Conservation (phyloP, 2,113 vertebrate genomes). For the Protomyctophum bolini region DNA sequence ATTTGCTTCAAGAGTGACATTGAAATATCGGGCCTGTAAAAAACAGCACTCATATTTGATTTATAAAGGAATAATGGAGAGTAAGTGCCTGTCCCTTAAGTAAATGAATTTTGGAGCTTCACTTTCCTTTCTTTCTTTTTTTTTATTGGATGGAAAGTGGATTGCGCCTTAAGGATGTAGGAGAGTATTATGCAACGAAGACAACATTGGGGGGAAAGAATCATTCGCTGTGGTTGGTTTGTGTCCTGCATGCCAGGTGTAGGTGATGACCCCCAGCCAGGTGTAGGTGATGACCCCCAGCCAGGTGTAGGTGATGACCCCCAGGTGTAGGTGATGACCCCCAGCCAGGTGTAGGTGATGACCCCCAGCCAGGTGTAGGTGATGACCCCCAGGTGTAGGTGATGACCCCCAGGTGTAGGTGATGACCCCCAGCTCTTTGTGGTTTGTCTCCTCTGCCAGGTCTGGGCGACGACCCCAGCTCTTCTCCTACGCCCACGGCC, state of each 20-base stretch:
- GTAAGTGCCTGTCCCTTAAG: not conserved
- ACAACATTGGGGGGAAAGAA: no score
- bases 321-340: no score
- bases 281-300: no score
- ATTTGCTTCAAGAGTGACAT: not conserved
- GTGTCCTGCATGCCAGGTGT: no score
- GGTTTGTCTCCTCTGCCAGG: slow-evolving; percentile 47
- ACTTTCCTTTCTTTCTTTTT: not conserved
- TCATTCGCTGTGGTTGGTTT: no score
- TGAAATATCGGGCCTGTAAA: not conserved
- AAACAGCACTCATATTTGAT: not conserved
- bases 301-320: no score
- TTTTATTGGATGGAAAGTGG: not conserved
- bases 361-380: no score
- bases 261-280: no score
- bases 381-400: no score
- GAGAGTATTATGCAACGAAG: not conserved
- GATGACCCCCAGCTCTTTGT: no score
- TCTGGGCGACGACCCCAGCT: slow-evolving; percentile 73
- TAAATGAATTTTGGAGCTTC: not conserved
- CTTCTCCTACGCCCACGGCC: slow-evolving; percentile 79
- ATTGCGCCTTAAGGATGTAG: not conserved
- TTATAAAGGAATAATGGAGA: not conserved
- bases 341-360: no score
- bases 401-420: no score